Percentiles rank a stretch among this genome's conserved stretches.
phyloP scores from a whole-genome alignment of 2,113 vertebrate species.

The Xiphophorus maculatus region DNA sequence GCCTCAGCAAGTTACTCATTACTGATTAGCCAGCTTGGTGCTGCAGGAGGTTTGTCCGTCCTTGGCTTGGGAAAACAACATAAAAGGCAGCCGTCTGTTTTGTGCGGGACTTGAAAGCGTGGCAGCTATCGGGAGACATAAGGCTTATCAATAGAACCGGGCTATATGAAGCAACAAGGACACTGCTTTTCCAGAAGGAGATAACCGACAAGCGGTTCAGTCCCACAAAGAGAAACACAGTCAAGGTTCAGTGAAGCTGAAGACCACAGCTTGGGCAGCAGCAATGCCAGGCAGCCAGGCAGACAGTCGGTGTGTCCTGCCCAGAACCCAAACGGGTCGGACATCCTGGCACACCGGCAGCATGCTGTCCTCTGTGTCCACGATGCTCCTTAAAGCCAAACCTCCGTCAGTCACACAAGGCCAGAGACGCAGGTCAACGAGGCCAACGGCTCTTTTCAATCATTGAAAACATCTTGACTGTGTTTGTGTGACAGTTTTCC shows the following conservation, averaged over 20 bases:
- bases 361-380: slow-evolving; percentile 1
- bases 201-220: slow-evolving; percentile 77
- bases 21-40: slow-evolving; percentile 88
- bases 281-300: slow-evolving; percentile 10
- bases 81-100: slow-evolving; percentile 89
- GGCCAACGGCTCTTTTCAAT: slow-evolving; percentile 65
- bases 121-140: slow-evolving; percentile 87
- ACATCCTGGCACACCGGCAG: slow-evolving; percentile 28
- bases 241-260: slow-evolving; percentile 15
- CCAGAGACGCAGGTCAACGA: slow-evolving; percentile 52
- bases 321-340: slow-evolving; percentile 44
- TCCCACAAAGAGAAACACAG: slow-evolving; percentile 12
- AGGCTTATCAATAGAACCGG: slow-evolving; percentile 85
- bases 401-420: not conserved
- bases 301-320: slow-evolving; percentile 19
- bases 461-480: slow-evolving; percentile 66
- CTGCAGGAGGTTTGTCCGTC: slow-evolving; percentile 83
- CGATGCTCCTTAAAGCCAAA: slow-evolving; percentile 38
- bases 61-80: slow-evolving; percentile 90
- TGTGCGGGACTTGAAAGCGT: slow-evolving; percentile 88
- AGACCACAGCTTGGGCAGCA: slow-evolving; percentile 34
- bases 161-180: slow-evolving; percentile 89
- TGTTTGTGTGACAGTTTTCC: slow-evolving; percentile 60
- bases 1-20: slow-evolving; percentile 84
- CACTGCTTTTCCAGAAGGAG: slow-evolving; percentile 78